phyloP scores from a whole-genome alignment of 2,888 invertebrate species.

The Drosophila birchii region DNA sequence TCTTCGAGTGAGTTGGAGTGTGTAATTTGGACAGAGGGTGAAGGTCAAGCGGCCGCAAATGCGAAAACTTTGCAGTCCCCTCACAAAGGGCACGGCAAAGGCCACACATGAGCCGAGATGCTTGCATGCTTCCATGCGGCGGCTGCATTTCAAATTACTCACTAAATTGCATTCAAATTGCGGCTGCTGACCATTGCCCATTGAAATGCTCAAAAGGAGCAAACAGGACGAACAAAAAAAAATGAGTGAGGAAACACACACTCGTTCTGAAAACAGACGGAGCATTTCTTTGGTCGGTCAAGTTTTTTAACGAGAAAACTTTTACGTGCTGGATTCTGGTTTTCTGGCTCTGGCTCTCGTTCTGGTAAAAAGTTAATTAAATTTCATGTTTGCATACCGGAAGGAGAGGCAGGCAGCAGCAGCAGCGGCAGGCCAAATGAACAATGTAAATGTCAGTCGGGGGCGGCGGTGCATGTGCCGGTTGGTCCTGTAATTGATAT shows the following conservation, averaged over 20 bases:
- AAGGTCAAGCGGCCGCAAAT: constrained; percentile 66
- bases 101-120: constrained; percentile 35
- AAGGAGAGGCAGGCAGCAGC: constrained; percentile 28
- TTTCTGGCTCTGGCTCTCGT: constrained; percentile 23
- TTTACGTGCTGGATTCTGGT: constrained; percentile 50
- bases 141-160: constrained; percentile 70
- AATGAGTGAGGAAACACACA: constrained; percentile 17
- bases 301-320: constrained; percentile 82
- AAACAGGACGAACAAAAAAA: constrained; percentile 40
- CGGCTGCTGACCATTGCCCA: constrained; percentile 58
- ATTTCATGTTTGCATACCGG: constrained; percentile 70
- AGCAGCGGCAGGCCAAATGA: constrained; percentile 31
- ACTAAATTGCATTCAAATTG: constrained; percentile 78
- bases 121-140: constrained; percentile 62
- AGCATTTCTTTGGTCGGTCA: constrained; percentile 57
- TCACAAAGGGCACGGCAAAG: constrained; percentile 27
- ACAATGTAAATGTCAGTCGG: constrained; percentile 42
- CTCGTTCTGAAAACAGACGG: constrained; percentile 28
- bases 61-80: constrained; percentile 36
- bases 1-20: constrained; percentile 17
- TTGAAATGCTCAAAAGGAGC: constrained; percentile 54
- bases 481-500: constrained; percentile 45
- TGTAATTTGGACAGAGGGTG: constrained; percentile 54
- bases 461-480: constrained; percentile 31
- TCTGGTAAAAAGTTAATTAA: constrained; percentile 72